These are phyloP conservation scores for Harpalus rubripes DNA, from an alignment of 2,888 invertebrate species.

Conservation along the genomic window DNA sequence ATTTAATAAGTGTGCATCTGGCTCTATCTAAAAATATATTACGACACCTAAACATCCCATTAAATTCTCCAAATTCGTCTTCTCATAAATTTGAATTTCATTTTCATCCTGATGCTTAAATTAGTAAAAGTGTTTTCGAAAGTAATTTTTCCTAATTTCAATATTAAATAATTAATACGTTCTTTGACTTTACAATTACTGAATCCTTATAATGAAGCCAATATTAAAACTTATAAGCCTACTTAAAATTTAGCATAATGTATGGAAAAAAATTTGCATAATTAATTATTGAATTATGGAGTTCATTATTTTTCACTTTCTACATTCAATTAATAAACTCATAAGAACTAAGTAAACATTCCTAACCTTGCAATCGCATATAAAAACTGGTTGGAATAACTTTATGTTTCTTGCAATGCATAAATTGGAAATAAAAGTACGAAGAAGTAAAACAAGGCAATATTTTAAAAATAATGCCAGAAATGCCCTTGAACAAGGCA, in stretches of 20 bases:
- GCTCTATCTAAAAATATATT: constrained; percentile 15
- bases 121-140: constrained; percentile 18
- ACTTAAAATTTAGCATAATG: constrained; percentile 23
- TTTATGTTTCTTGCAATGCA: constrained; percentile 45
- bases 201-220: constrained; percentile 19
- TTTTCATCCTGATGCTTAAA: neutral
- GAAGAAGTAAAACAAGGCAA: constrained; percentile 31
- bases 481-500: constrained; percentile 28
- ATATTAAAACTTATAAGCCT: constrained; percentile 24
- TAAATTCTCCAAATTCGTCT: neutral
- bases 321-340: constrained; percentile 25
- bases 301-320: constrained; percentile 17
- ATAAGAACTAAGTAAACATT: constrained; percentile 31
- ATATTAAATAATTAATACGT: constrained; percentile 16
- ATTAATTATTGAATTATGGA: constrained; percentile 1
- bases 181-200: constrained; percentile 26
- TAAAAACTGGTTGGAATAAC: constrained; percentile 39
- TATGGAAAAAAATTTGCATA: constrained; percentile 4
- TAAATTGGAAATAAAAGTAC: constrained; percentile 34
- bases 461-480: constrained; percentile 32
- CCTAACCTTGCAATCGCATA: constrained; percentile 23
- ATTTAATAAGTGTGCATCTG: constrained; percentile 33
- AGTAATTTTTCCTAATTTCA: constrained; percentile 14
- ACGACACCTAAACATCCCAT: constrained; percentile 11
- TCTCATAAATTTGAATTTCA: neutral